Evolutionary conservation across 2,113 vertebrate genomes (phyloP), one percentile per base, ranked within the genome.

Genomic region (Corydoras maculifer): DNA sequence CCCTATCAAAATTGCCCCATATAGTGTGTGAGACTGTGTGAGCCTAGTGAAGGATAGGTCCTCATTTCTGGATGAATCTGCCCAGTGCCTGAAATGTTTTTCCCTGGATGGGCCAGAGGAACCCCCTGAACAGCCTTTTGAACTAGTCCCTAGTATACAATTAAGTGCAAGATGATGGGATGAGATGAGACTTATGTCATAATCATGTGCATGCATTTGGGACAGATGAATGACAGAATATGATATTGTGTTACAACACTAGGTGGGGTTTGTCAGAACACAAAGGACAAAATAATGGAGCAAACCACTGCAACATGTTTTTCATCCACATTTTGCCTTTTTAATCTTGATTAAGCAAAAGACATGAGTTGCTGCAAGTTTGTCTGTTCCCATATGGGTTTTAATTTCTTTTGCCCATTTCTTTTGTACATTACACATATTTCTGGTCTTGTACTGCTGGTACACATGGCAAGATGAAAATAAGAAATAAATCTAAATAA

Each of bases 231-330:
- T 8, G 11, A 50, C 49, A 58, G 25, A 62, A 9, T 14, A 49
- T 4, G 15, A 66, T 58, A n/a, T 48, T 25, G 12, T 53, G 29
- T 54, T 51, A 60, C 25, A 31, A 11, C 12, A 63, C 14, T n/a
- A 49, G 15, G 62, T 64, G 32, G 35, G 14, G 32, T 18, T 65
- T 65, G 18, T 10, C 58, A 29, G 25, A 59, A 59, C 15, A 11
- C 29, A 6, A 6, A 53, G 15, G 63, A 72, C 18, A 76, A 74
- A 43, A 70, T 55, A 57, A 62, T 73, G 68, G 30, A 49, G 54
- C 35, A 77, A 70, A 35, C 59, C 50, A 48, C 43, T 58, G 2
- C 70, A 78, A 75, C 80, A 14, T 79, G 78, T 79, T 82, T 84
- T 69, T 5, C 74, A 76, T 83, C 65, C 69, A 58, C 73, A 67